Evolutionary conservation across 2,113 vertebrate species (phyloP).

Genomic region (Dromaius novaehollandiae): DNA sequence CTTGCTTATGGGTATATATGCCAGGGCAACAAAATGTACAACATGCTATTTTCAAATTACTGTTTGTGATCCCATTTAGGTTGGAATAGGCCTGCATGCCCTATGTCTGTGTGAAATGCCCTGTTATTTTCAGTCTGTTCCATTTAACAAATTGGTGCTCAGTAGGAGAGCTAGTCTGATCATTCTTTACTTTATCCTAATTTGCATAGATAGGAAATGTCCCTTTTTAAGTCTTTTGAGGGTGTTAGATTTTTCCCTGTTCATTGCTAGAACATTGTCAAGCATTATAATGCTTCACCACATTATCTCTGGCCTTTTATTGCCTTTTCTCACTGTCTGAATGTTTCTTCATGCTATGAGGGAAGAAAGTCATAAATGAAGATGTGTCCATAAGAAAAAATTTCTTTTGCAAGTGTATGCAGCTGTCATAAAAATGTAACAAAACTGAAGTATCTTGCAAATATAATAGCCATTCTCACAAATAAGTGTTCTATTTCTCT

Average conservation of each 20-base stretch:
- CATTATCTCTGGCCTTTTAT: background rate
- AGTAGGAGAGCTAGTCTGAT: background rate
- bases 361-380: background rate
- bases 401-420: background rate
- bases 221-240: background rate
- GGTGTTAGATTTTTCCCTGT: background rate
- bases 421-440: background rate
- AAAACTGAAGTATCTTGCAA: background rate
- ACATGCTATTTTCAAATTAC: background rate
- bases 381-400: background rate
- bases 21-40: background rate
- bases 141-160: slow-evolving; percentile 29
- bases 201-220: slow-evolving; percentile 31
- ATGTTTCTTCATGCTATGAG: background rate
- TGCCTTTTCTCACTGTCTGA: background rate
- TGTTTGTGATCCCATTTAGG: background rate
- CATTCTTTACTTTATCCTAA: slow-evolving; percentile 1
- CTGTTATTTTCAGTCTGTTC: slow-evolving; percentile 54
- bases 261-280: background rate
- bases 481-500: background rate
- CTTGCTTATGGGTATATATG: background rate
- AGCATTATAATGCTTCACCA: background rate
- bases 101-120: background rate
- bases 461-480: background rate
- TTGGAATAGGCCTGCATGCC: background rate